Base-by-base conservation (phyloP, 2,888 invertebrate genomes). In the Euproctis similis region DNA sequence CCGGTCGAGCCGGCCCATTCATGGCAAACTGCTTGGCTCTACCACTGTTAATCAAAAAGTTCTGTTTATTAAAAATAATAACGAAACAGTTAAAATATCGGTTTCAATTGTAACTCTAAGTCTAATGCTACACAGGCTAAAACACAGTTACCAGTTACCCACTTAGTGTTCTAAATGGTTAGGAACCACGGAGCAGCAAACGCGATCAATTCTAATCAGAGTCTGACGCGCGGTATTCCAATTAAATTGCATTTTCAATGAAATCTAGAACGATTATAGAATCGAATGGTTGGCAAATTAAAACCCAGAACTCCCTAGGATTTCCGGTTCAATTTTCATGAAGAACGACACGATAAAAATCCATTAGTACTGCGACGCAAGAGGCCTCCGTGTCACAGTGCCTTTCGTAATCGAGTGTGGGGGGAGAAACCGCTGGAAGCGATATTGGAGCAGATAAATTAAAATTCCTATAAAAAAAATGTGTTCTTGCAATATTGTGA, bases 231-330 rank as follows among this genome's bases (percentile, higher is more conserved):
- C 56, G 53, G 73, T 70, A 77, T 72, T 76, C 65, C 73, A 73
- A 74, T 80, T 77, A 75, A 77, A 76, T 70, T 70, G 75, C 74
- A 72, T 77, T 62, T n/a, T 75, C 71, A 75, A 70, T 70, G 71
- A 74, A 76, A 78, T 76, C 77, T 75, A 72, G 67, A 58, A 59
- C 71, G 71, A 73, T 77, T 78, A 76, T 75, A 73, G 69, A 76
- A 72, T 74, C 61, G 64, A 59, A 67, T 69, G 66, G 68, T 71
- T 59, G 68, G 71, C 64, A 72, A 81, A 82, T 81, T 80, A 78
- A 81, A 80, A 71, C 4, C 53, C 72, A 63, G 61, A 58, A 56
- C 62, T 68, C 63, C 54, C 63, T 55, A 62, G 74, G 73, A 75
- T 76, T 75, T 70, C 60, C 68, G 55, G 70, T 72, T 74, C 68